A percentile compares a stretch with the other conserved stretches of the same genome.
Evolutionary conservation across 2,797 vertebrate species (phyloP).

Genomic region (Brachyrhaphis roseni): DNA sequence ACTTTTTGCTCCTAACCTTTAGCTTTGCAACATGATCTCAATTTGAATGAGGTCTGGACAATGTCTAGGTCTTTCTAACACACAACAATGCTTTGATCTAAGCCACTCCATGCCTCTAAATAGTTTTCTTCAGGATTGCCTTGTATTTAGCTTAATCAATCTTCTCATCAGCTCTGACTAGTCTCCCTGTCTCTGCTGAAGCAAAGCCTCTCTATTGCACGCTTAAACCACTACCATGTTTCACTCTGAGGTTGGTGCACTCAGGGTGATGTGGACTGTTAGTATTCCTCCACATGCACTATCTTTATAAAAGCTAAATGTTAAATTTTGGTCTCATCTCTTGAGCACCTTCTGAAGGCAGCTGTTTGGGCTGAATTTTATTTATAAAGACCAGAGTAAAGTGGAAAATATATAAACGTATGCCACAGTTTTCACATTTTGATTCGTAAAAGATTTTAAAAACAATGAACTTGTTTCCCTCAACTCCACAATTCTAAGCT

Average conservation of each 20-base stretch:
- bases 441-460: background rate
- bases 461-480: background rate
- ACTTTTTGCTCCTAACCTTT: background rate
- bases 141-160: no score
- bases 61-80: background rate
- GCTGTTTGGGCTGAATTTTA: background rate
- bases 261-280: background rate
- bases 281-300: background rate
- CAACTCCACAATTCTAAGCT: background rate
- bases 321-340: background rate
- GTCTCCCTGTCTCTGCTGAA: no score
- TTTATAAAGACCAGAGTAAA: background rate
- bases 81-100: background rate
- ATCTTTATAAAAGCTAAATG: background rate
- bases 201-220: no score
- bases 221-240: no score
- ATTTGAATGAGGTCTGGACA: background rate
- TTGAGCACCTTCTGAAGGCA: background rate
- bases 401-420: background rate
- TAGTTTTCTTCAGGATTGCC: no score
- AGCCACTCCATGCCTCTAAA: no score
- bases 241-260: background rate
- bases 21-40: background rate
- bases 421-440: background rate
- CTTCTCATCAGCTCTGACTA: no score